phyloP scores from a whole-genome alignment of 2,113 vertebrate genomes.

The Cyanoramphus novaezelandiae region DNA sequence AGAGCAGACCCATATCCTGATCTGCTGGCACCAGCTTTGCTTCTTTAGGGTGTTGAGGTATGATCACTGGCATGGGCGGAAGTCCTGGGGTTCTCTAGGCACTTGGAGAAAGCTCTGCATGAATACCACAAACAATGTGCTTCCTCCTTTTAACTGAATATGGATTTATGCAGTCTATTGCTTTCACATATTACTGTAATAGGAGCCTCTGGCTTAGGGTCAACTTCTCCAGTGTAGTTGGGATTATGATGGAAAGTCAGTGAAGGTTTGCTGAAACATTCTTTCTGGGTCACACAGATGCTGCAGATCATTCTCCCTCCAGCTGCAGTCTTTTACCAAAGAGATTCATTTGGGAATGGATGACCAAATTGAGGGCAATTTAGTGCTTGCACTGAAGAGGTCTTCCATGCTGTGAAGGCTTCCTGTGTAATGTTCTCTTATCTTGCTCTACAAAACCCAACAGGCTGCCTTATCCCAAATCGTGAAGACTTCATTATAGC shows the following conservation, averaged over 20 bases:
- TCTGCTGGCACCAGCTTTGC: not conserved
- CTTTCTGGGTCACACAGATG: not conserved
- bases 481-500: not conserved
- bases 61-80: not conserved
- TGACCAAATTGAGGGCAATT: not conserved
- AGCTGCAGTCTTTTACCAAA: not conserved
- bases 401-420: not conserved
- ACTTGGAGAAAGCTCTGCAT: not conserved
- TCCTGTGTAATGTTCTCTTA: not conserved
- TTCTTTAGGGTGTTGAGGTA: not conserved
- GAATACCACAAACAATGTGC: fast-evolving
- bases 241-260: not conserved
- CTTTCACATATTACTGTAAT: fast-evolving
- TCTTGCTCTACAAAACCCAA: not conserved
- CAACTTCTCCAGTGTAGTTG: not conserved
- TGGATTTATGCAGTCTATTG: not conserved
- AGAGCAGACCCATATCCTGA: not conserved
- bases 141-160: not conserved
- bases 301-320: not conserved
- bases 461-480: not conserved
- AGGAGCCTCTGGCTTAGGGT: too few species aligned
- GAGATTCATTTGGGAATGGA: not conserved
- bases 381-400: not conserved
- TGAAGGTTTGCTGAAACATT: not conserved
- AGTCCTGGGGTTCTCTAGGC: not conserved